Evolutionary conservation across 2,888 invertebrate genomes (phyloP).

Genomic region (Gymnocheta viridis): DNA sequence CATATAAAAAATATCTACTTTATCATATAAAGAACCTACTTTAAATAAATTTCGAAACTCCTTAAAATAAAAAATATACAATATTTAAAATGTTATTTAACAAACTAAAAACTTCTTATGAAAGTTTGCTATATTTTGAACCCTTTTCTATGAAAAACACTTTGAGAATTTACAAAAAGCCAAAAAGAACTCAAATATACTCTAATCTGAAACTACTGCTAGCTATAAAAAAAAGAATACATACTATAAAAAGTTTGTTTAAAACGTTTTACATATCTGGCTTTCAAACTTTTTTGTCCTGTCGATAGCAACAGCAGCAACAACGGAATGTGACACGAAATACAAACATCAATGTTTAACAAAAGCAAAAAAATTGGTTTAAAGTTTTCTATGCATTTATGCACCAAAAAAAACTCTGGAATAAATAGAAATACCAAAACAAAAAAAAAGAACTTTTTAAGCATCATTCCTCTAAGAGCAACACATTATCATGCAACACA

Average conservation of each 20-base stretch:
- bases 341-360: conserved; percentile 55
- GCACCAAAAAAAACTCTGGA: conserved; percentile 20
- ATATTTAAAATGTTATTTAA: not conserved
- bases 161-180: not conserved
- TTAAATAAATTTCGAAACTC: not conserved
- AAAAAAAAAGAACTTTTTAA: conserved; percentile 1
- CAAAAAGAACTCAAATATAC: conserved; percentile 1
- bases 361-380: conserved; percentile 20
- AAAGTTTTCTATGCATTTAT: conserved; percentile 50
- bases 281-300: conserved; percentile 51
- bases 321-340: conserved; percentile 50
- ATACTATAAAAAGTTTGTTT: conserved; percentile 52
- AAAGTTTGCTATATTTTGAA: not conserved
- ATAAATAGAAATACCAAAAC: not conserved
- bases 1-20: too few relatives aligned
- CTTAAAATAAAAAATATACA: not conserved
- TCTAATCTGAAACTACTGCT: not conserved
- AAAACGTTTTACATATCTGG: conserved; percentile 71
- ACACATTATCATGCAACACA: conserved; percentile 44
- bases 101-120: not conserved
- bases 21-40: too few relatives aligned
- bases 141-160: not conserved
- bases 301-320: conserved; percentile 42
- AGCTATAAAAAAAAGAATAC: not conserved
- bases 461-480: conserved; percentile 34